phyloP scores from a whole-genome alignment of 1,140 invertebrate genomes.

The Drosophila ercepeae region DNA sequence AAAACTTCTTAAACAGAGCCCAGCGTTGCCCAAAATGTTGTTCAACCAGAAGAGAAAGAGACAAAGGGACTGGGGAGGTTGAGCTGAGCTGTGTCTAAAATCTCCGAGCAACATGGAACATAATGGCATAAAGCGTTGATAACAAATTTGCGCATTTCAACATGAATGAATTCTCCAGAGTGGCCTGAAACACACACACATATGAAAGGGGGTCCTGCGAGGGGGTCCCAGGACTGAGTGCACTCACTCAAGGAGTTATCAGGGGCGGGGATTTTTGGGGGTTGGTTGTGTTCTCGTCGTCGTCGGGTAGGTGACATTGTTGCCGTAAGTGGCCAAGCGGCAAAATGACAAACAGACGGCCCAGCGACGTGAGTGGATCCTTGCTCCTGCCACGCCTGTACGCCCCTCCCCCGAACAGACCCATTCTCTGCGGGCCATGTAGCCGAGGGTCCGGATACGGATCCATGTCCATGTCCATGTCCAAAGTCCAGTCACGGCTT shows the following conservation, averaged over 20 bases:
- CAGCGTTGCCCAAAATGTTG: slow-evolving; percentile 63
- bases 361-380: slow-evolving; percentile 45
- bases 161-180: slow-evolving; percentile 82
- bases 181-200: slow-evolving; percentile 35
- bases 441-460: slow-evolving; percentile 36
- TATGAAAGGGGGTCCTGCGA: background rate
- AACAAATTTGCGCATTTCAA: slow-evolving; percentile 83
- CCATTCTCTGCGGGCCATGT: slow-evolving; percentile 13
- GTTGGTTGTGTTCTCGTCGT: slow-evolving; percentile 27
- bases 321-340: slow-evolving; percentile 70
- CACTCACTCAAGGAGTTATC: slow-evolving; percentile 37
- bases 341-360: slow-evolving; percentile 74
- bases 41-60: slow-evolving; percentile 14
- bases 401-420: background rate
- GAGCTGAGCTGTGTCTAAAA: slow-evolving; percentile 14
- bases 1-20: slow-evolving; percentile 55
- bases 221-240: slow-evolving; percentile 9
- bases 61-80: slow-evolving; percentile 1
- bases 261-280: background rate
- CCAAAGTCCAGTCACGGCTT: slow-evolving; percentile 54
- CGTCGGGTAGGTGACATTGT: slow-evolving; percentile 41
- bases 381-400: background rate
- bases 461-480: slow-evolving; percentile 42
- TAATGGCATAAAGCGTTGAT: slow-evolving; percentile 83
- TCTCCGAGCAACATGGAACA: slow-evolving; percentile 63